Evolutionary conservation across 53 echinoderm and acorn worm genomes (phyloP).

Genomic region (Mesocentrotus franciscanus): DNA sequence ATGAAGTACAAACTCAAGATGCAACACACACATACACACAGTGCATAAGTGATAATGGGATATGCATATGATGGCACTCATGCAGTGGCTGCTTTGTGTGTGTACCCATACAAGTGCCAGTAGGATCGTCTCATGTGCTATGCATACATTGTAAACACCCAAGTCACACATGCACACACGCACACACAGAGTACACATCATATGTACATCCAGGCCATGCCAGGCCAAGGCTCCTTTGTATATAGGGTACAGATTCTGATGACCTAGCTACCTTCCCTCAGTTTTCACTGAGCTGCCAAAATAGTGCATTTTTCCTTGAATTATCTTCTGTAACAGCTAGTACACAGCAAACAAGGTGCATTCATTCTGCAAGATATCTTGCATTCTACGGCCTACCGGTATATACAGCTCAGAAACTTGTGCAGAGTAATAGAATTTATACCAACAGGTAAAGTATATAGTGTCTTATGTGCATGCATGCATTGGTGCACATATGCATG

Average conservation of each 20-base stretch:
- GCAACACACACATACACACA: background rate
- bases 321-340: background rate
- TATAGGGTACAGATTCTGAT: background rate
- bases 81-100: background rate
- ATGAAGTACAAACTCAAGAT: background rate
- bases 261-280: too few species aligned
- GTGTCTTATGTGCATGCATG: background rate
- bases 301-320: background rate
- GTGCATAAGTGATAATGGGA: slow-evolving; percentile 39
- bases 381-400: background rate
- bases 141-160: background rate
- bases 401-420: background rate
- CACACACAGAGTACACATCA: background rate
- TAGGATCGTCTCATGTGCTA: background rate
- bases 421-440: background rate
- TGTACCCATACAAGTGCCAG: slow-evolving; percentile 3
- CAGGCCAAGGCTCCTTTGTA: background rate
- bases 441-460: background rate
- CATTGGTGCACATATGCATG: background rate
- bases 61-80: background rate
- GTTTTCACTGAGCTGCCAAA: background rate
- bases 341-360: background rate
- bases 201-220: too few species aligned
- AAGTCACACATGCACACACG: background rate
- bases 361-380: background rate